Percentiles rank a stretch among this genome's conserved stretches.
phyloP scores from a whole-genome alignment of 2,113 vertebrate species.

The Pachyramphus minor region DNA sequence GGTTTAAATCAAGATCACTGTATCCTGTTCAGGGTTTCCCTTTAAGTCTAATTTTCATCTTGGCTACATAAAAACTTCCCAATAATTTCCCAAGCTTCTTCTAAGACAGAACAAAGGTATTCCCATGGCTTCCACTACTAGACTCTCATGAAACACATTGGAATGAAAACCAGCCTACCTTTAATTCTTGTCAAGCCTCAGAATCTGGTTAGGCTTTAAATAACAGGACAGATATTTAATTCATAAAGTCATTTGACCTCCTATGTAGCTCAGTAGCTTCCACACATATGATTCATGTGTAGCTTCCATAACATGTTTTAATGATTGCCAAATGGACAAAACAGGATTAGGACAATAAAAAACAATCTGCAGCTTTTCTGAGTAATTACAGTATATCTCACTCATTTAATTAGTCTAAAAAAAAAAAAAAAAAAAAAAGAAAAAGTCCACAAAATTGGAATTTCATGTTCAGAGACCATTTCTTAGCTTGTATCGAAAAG shows the following conservation, averaged over 20 bases:
- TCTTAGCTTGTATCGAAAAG: background rate
- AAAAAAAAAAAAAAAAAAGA: background rate
- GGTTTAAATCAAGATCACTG: background rate
- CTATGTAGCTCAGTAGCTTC: background rate
- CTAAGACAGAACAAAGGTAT: background rate
- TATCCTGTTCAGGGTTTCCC: background rate
- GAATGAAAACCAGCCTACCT: background rate
- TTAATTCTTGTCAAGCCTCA: background rate
- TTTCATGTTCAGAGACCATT: background rate
- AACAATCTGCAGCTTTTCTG: background rate
- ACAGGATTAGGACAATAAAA: background rate
- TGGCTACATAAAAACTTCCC: background rate
- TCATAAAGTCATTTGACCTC: background rate
- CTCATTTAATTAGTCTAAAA: background rate
- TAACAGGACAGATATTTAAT: background rate
- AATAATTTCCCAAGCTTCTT: background rate
- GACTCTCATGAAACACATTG: background rate
- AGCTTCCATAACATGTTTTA: background rate
- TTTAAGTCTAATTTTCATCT: background rate
- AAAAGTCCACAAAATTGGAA: background rate
- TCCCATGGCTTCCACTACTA: background rate
- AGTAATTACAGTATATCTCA: background rate
- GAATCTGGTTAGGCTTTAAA: background rate
- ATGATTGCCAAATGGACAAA: background rate
- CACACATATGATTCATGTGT: fast-evolving